These are phyloP conservation scores for Brachyalestes nurse DNA, from an alignment of 2,797 vertebrate genomes.

Conservation along the genomic window DNA sequence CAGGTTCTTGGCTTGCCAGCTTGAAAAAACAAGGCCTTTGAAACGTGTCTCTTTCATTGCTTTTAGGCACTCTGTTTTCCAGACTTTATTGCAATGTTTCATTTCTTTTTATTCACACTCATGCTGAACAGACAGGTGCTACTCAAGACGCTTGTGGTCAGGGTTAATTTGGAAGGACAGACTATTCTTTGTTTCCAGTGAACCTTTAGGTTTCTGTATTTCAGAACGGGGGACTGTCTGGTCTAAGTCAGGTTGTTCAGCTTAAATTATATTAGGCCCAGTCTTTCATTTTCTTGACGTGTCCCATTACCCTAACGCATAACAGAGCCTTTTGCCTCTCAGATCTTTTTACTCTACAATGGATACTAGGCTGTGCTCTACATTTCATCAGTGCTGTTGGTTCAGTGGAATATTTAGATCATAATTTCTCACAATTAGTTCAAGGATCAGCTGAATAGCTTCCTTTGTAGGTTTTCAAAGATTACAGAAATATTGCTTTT, in stretches of 20 bases:
- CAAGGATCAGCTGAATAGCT: neutral
- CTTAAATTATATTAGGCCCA: conserved; percentile 45
- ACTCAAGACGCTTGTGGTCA: conserved; percentile 44
- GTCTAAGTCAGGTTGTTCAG: conserved; percentile 36
- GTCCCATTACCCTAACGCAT: conserved; percentile 34
- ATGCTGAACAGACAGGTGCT: conserved; percentile 66
- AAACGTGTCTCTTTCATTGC: conserved; percentile 46
- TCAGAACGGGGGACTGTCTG: conserved; percentile 51
- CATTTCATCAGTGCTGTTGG: neutral
- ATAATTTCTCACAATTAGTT: neutral
- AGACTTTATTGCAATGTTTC: conserved; percentile 56
- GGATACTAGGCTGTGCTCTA: neutral
- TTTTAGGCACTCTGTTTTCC: conserved; percentile 48
- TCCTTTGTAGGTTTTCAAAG: neutral
- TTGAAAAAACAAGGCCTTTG: conserved; percentile 43
- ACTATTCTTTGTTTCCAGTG: conserved; percentile 47
- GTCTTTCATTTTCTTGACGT: conserved; percentile 47
- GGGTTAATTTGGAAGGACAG: conserved; percentile 55
- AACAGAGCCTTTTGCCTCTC: conserved; percentile 22
- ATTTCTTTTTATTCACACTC: conserved; percentile 34
- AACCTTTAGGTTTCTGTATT: conserved; percentile 46
- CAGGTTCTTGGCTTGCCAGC: conserved; percentile 54
- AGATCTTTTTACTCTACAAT: conserved; percentile 15
- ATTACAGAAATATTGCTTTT: neutral
- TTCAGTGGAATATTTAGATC: neutral